Conservation (phyloP, 2,113 vertebrate species). For the Origma solitaria region DNA sequence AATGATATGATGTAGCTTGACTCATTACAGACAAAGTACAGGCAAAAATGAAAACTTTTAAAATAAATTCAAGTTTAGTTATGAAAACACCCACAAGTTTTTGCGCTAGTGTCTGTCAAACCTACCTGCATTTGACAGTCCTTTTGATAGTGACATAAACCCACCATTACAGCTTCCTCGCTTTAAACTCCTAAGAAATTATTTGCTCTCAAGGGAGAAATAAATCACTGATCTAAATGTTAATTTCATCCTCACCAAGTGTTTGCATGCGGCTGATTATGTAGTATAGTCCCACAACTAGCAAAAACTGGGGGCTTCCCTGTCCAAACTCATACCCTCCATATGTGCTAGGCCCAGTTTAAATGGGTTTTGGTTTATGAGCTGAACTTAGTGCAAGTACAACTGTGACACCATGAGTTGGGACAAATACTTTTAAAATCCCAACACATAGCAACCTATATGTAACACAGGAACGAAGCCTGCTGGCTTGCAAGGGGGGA, state of each 20-base stretch:
- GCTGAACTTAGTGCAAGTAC: neutral
- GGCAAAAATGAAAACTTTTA: neutral
- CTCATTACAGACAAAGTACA: neutral
- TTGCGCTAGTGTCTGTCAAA: neutral
- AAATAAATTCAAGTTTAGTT: neutral
- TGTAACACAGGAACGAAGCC: neutral
- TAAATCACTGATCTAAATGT: neutral
- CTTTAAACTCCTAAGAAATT: neutral
- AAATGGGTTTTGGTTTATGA: neutral
- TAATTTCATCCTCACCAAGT: neutral
- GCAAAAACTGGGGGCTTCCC: neutral
- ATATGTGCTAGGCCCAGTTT: neutral
- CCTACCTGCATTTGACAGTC: neutral
- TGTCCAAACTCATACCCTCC: neutral
- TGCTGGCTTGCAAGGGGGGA: accelerated
- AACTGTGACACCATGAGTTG: neutral
- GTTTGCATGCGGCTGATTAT: neutral
- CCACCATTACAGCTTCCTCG: neutral
- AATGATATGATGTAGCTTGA: neutral
- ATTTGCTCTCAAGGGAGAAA: neutral
- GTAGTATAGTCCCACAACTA: neutral
- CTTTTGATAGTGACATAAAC: neutral
- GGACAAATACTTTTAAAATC: neutral
- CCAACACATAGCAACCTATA: accelerated
- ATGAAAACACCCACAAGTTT: neutral